A percentile compares a stretch with the other conserved stretches of the same genome.
phyloP scores from a whole-genome alignment of 2,113 vertebrate genomes.

The Morone chrysops region DNA sequence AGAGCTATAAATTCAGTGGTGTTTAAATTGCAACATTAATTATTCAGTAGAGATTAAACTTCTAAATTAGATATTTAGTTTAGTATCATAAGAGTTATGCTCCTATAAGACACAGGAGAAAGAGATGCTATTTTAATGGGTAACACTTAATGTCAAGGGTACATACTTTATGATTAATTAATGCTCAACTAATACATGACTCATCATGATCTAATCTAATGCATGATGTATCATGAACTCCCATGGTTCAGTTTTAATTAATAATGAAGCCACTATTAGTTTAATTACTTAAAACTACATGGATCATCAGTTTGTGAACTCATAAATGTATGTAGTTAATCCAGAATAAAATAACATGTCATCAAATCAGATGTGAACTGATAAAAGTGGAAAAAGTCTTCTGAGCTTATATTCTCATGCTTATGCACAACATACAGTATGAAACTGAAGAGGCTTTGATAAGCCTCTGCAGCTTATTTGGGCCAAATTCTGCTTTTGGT shows the following conservation, averaged over 20 bases:
- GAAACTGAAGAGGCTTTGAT: slow-evolving; percentile 9
- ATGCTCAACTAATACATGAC: slow-evolving; percentile 36
- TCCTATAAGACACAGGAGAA: neutral
- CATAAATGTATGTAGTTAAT: slow-evolving; percentile 20
- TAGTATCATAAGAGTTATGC: neutral
- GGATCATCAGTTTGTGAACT: slow-evolving; percentile 30
- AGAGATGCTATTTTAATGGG: slow-evolving; percentile 4
- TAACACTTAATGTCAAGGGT: slow-evolving; percentile 25
- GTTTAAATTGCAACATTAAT: neutral
- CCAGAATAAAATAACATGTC: neutral
- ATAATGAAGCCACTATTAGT: slow-evolving; percentile 20
- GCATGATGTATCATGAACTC: slow-evolving; percentile 43
- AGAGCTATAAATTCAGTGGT: neutral
- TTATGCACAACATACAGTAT: neutral
- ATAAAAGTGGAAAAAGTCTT: neutral
- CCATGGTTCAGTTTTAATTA: slow-evolving; percentile 22
- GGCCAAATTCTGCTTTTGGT: too few species aligned
- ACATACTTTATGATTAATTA: slow-evolving; percentile 23
- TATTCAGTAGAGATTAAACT: neutral
- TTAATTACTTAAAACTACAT: slow-evolving; percentile 35
- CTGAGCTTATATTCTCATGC: neutral
- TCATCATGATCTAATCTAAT: slow-evolving; percentile 36
- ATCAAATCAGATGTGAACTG: neutral
- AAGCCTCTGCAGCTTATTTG: neutral
- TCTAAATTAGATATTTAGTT: neutral